Evolutionary conservation across 2,113 vertebrate genomes (phyloP), one percentile per base, ranked within the genome.

Genomic region (Piaya cayana): DNA sequence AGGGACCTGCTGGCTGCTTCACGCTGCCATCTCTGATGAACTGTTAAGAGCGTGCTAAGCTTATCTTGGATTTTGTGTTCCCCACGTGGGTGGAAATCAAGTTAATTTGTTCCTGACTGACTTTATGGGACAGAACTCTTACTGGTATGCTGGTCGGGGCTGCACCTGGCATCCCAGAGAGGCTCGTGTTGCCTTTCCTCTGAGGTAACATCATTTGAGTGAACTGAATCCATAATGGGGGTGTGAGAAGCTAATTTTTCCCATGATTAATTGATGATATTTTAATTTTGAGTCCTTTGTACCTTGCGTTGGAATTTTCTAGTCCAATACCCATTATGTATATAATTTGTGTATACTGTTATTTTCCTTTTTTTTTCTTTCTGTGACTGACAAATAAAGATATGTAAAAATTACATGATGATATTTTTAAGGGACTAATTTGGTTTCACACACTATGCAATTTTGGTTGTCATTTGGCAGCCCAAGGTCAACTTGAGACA

Each of bases 281-380:
- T 88, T 70, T 62, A n/a, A 30, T 62, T 82, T 82, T 34, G 20
- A 30, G 22, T 69, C 52, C 27, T 78, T 45, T 79, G 45, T 84
- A 70, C 63, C 42, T 87, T 91, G 70, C 63, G 26, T 50, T 89
- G 62, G 58, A 82, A 67, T 55, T 59, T 95, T 55, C 65, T 64
- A n/a, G 58, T 64, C 42, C 52, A 12, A 32, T 59, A 49, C 36
- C 27, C 1, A 10, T 21, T 23, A 0, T 71, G 55, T 64, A 36
- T 79, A 26, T 84, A 75, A 55, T 15, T 78, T 77, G 29, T 93
- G 64, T 92, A 19, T 78, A 34, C 22, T 34, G 58, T 67, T 68
- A 21, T 8, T 75, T 83, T 80, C 42, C 27, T n/a, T 90, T 65
- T 49, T 39, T 49, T 58, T 53, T 34, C 15, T 50, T 91, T 70